Conservation (phyloP, 2,797 vertebrate species). For the Argentina silus region DNA sequence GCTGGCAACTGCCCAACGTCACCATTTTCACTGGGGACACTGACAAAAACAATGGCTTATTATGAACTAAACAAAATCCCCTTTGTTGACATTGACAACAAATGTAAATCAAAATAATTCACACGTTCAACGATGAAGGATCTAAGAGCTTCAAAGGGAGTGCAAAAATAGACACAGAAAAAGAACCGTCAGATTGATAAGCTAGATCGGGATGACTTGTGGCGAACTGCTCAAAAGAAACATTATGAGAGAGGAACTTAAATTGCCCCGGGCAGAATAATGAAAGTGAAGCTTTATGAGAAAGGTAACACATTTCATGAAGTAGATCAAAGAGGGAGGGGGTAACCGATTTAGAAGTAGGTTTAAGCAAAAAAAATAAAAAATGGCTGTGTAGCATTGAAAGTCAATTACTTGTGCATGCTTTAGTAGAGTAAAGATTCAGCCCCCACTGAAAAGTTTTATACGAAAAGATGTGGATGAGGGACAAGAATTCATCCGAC, state of each 20-base stretch:
- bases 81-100: background rate
- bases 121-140: constrained; percentile 38
- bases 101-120: background rate
- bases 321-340: constrained; percentile 26
- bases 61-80: background rate
- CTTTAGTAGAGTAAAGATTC: too few species aligned
- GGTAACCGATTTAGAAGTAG: constrained; percentile 32
- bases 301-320: constrained; percentile 41
- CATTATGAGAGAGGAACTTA: constrained; percentile 28
- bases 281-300: constrained; percentile 36
- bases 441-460: too few species aligned
- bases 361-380: background rate
- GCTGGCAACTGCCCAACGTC: constrained; percentile 30
- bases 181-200: constrained; percentile 30
- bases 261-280: constrained; percentile 49
- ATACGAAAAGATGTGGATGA: too few species aligned
- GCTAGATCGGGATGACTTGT: constrained; percentile 26
- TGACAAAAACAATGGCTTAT: background rate
- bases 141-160: constrained; percentile 41
- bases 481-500: too few species aligned
- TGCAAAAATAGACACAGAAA: constrained; percentile 8
- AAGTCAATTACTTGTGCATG: background rate
- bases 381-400: background rate
- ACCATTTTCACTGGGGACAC: constrained; percentile 7
- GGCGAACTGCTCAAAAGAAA: constrained; percentile 26